A percentile compares a stretch with the other conserved stretches of the same genome.
These are phyloP conservation scores for Cantharis lateralis DNA, from an alignment of 2,888 invertebrate genomes.

Conservation along the genomic window DNA sequence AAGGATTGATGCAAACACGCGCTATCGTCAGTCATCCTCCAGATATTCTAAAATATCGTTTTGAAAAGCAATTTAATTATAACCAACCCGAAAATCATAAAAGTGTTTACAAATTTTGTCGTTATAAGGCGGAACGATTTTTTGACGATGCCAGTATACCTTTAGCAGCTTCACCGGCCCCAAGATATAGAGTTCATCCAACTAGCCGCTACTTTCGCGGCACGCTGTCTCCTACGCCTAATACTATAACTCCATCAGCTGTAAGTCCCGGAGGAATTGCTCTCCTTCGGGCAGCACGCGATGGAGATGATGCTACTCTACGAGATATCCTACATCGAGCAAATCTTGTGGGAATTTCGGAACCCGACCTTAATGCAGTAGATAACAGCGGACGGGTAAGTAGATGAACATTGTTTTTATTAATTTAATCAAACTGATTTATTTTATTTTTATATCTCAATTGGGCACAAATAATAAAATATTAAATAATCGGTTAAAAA, in stretches of 20 bases:
- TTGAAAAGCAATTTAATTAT: constrained; percentile 34
- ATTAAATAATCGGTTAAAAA: neutral
- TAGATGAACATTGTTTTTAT: constrained; percentile 16
- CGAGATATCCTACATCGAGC: constrained; percentile 55
- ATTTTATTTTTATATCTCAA: neutral
- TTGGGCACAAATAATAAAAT: no score
- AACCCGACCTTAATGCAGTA: constrained; percentile 59
- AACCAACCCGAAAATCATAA: constrained; percentile 17
- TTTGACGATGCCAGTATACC: constrained; percentile 33
- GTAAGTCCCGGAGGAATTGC: constrained; percentile 49
- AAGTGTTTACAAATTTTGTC: neutral
- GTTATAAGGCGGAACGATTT: neutral
- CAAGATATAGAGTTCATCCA: constrained; percentile 49
- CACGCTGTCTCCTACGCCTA: constrained; percentile 56
- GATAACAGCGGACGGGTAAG: constrained; percentile 65
- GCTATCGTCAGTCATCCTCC: constrained; percentile 41
- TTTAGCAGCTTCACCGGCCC: constrained; percentile 48
- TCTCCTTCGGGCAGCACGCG: constrained; percentile 61
- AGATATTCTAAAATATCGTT: constrained; percentile 37
- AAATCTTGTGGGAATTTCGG: constrained; percentile 51
- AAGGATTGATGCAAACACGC: constrained; percentile 43
- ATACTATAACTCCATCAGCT: constrained; percentile 47
- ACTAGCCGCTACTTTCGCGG: constrained; percentile 53
- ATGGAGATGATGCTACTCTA: constrained; percentile 58
- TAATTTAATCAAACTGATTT: neutral